Conservation (phyloP, 2,797 vertebrate genomes). For the Chrysocyon brachyurus region DNA sequence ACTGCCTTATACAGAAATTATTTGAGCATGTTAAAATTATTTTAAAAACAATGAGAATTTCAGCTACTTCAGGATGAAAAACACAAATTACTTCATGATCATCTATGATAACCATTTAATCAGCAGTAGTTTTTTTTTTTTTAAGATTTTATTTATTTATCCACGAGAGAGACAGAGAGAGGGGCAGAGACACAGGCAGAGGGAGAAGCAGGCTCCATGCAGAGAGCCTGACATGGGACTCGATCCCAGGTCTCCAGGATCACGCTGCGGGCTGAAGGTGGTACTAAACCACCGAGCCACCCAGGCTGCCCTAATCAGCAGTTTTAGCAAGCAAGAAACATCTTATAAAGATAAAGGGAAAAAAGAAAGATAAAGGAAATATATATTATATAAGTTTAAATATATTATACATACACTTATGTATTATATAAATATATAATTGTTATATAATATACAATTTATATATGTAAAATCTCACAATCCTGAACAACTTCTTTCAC, state of each 20-base stretch:
- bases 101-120: neutral
- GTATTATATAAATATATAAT: neutral
- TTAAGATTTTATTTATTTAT: no score
- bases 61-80: neutral
- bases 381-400: neutral
- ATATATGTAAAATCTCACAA: neutral
- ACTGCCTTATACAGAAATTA: neutral
- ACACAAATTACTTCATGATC: neutral
- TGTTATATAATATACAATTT: neutral
- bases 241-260: no score
- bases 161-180: no score
- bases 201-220: no score
- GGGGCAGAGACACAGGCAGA: no score
- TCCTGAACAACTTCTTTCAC: neutral
- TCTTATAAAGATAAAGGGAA: neutral
- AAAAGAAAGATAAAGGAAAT: neutral
- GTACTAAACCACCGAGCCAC: no score
- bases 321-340: conserved; percentile 16
- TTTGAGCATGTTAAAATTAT: conserved; percentile 42
- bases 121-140: neutral
- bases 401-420: neutral
- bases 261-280: no score
- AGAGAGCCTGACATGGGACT: no score
- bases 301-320: neutral
- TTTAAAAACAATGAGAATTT: conserved; percentile 19